Conservation (phyloP, 2,797 vertebrate genomes). For the Tolypeutes matacus region DNA sequence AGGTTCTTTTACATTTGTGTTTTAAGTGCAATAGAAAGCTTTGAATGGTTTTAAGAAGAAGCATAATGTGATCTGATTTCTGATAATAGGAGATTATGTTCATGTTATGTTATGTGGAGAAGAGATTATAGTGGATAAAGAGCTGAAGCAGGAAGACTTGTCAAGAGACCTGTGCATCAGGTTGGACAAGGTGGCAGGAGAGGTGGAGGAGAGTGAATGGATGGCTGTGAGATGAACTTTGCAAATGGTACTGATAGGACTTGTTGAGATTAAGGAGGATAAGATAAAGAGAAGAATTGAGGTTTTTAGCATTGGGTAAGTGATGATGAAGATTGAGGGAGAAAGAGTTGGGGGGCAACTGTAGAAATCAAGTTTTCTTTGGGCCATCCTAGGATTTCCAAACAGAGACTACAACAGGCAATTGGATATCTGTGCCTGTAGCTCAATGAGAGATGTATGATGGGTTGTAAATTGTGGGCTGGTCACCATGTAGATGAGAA, state of each 20-base stretch:
- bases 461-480: neutral
- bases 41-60: neutral
- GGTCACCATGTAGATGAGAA: neutral
- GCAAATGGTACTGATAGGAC: neutral
- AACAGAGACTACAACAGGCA: neutral
- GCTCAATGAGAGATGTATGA: neutral
- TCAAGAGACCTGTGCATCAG: neutral
- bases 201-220: neutral
- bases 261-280: neutral
- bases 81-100: constrained; percentile 9
- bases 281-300: neutral
- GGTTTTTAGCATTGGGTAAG: neutral
- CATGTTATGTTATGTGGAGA: neutral
- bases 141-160: neutral
- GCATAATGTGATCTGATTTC: neutral
- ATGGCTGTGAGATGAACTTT: neutral
- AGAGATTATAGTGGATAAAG: neutral
- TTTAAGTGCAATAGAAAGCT: neutral
- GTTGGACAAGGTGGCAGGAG: neutral
- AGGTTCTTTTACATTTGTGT: neutral
- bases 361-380: neutral
- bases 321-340: neutral
- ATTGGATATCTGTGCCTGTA: neutral
- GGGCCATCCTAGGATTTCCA: neutral
- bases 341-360: neutral